These are phyloP conservation scores for Pachydiplax longipennis DNA, from an alignment of 2,888 invertebrate genomes.

Conservation along the genomic window DNA sequence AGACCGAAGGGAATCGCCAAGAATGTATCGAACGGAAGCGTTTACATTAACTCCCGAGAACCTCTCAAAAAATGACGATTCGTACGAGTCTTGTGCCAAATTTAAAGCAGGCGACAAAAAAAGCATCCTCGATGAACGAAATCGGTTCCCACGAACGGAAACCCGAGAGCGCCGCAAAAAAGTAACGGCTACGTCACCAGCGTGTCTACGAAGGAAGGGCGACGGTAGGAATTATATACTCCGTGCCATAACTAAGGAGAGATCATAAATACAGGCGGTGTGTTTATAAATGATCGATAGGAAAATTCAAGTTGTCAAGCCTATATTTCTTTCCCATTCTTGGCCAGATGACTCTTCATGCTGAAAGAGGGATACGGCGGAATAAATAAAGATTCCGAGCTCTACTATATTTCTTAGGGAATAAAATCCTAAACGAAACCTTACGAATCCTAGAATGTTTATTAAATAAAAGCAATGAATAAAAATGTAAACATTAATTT, in stretches of 20 bases:
- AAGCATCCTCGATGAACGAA: background rate
- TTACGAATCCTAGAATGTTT: too few species aligned
- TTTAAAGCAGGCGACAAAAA: background rate
- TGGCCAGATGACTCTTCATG: too few species aligned
- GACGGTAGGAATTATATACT: background rate
- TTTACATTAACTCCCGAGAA: background rate
- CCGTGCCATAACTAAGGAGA: background rate
- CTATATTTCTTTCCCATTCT: background rate
- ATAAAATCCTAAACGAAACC: too few species aligned
- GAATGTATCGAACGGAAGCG: background rate
- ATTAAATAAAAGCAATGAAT: too few species aligned
- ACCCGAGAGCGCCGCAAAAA: constrained; percentile 10
- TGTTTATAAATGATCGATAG: background rate
- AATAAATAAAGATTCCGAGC: too few species aligned
- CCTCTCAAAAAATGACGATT: background rate
- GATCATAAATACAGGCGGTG: background rate
- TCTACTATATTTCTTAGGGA: too few species aligned
- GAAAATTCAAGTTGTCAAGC: too few species aligned
- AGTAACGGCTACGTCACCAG: background rate
- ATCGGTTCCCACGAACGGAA: constrained; percentile 42
- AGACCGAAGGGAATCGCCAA: background rate
- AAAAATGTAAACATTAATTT: too few species aligned
- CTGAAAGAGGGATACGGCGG: too few species aligned
- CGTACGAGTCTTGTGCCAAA: background rate
- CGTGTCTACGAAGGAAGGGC: background rate